Conservation (phyloP, 2,888 invertebrate species). For the Gandaritis pyraliata region DNA sequence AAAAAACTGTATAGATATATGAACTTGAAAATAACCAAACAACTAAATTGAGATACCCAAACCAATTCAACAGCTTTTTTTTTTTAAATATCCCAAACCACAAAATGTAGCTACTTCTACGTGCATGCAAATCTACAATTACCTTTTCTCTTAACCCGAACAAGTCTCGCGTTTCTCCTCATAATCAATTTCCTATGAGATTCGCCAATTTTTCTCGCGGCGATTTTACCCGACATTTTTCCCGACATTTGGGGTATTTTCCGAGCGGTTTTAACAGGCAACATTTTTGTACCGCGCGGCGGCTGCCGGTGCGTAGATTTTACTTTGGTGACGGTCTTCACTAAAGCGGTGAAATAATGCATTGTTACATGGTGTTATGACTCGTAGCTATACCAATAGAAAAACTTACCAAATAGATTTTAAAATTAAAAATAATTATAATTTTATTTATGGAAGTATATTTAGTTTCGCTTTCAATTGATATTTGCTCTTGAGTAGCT, state of each 20-base stretch:
- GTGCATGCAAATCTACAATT: slow-evolving; percentile 46
- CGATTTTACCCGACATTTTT: slow-evolving; percentile 39
- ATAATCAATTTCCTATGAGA: slow-evolving; percentile 61
- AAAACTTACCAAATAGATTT: not conserved
- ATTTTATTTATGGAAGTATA: not conserved
- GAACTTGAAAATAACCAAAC: not conserved
- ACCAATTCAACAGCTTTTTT: not conserved
- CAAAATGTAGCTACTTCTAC: slow-evolving; percentile 11
- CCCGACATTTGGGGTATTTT: slow-evolving; percentile 57
- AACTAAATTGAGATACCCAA: not conserved
- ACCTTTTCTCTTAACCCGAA: slow-evolving; percentile 70
- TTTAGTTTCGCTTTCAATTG: not conserved
- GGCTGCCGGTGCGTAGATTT: slow-evolving; percentile 31
- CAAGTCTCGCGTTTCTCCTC: slow-evolving; percentile 65
- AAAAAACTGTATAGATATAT: too few species aligned
- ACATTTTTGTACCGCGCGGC: slow-evolving; percentile 36
- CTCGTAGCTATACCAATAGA: slow-evolving; percentile 4
- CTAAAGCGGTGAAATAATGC: slow-evolving; percentile 45
- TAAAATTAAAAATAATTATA: too few species aligned
- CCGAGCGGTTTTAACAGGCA: slow-evolving; percentile 49
- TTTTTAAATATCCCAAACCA: slow-evolving; percentile 4
- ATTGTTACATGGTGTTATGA: slow-evolving; percentile 33
- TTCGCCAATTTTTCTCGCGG: slow-evolving; percentile 58
- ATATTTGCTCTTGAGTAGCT: slow-evolving; percentile 5
- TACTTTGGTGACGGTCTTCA: slow-evolving; percentile 44